A percentile compares a stretch with the other conserved stretches of the same genome.
phyloP scores from a whole-genome alignment of 2,113 vertebrate species.

The Kryptolebias marmoratus region DNA sequence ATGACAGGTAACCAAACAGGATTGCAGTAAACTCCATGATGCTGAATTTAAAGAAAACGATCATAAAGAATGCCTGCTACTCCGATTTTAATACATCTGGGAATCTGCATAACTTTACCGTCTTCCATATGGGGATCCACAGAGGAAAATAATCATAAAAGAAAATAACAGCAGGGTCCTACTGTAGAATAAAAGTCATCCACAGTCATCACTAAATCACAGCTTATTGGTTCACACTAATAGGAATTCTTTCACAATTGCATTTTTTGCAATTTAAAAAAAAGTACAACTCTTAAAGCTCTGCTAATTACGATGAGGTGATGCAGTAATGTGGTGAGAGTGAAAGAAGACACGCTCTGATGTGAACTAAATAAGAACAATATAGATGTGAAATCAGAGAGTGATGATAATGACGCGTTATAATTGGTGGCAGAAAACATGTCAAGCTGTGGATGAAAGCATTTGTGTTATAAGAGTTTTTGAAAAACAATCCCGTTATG shows the following conservation, averaged over 20 bases:
- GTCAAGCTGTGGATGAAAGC: too few relatives aligned
- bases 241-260: not conserved
- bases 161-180: slow-evolving; percentile 56
- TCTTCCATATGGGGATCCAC: slow-evolving; percentile 30
- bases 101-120: slow-evolving; percentile 41
- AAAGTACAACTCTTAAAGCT: slow-evolving; percentile 17
- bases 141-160: slow-evolving; percentile 52
- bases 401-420: slow-evolving; percentile 21
- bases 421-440: not conserved
- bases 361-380: slow-evolving; percentile 55
- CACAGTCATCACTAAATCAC: slow-evolving; percentile 13
- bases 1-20: slow-evolving; percentile 42
- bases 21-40: slow-evolving; percentile 39
- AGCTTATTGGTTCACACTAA: not conserved
- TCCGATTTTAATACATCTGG: slow-evolving; percentile 59
- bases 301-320: slow-evolving; percentile 60
- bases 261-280: not conserved
- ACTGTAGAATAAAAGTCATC: slow-evolving; percentile 47
- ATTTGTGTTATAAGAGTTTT: too few relatives aligned
- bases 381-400: not conserved
- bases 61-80: slow-evolving; percentile 47
- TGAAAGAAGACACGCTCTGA: slow-evolving; percentile 32
- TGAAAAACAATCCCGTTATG: too few relatives aligned
- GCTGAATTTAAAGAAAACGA: slow-evolving; percentile 52
- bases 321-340: slow-evolving; percentile 10